Base-by-base conservation (phyloP, 2,888 invertebrate species). In the Agrochola litura region DNA sequence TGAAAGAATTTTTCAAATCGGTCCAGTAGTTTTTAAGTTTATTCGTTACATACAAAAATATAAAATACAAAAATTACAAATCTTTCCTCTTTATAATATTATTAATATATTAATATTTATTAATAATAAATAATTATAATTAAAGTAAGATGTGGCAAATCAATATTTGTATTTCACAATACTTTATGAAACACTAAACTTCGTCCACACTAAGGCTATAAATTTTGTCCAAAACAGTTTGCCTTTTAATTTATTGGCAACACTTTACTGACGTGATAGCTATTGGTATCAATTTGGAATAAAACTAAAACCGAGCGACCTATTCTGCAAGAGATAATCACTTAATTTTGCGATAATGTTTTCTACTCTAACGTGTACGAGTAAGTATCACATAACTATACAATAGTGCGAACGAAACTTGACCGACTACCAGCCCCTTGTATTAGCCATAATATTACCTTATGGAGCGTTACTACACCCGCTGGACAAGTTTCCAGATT, bases 401-500 rank as follows among this genome's bases (percentile, higher is more conserved):
- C 8, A 66, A 30, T 66, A 67, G 30, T n/a, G 9, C 9, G 2
- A 52, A 37, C 22, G 2, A 69, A 22, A 25, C 61, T 54, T 25
- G 25, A 56, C 0, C 9, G 6, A 19, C 16, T 46, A 58, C 43
- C n/a, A 73, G 30, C 43, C 14, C 43, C 16, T 43, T 37, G 41
- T 52, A 25, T 25, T 22, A 65, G 4, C 66, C 37, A 73, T 58
- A 63, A 52, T 73, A 54, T 16, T 58, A 70, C 65, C 54, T 79
- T 83, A 71, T 74, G 60, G 46, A 79, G 49, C 66, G 56, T 80
- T 67, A 79, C 68, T 61, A 63, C 52, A 76, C 76, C 46, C 16
- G 71, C 61, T 30, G 37, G 43, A 64, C 83, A 37, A 58, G 74
- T 85, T 76, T 22, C 25, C 65, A 49, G 79, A 83, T 79, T 64